Evolutionary conservation across 2,888 invertebrate species (phyloP), one percentile per base, ranked within the genome.

Genomic region (Drosophila formosana): DNA sequence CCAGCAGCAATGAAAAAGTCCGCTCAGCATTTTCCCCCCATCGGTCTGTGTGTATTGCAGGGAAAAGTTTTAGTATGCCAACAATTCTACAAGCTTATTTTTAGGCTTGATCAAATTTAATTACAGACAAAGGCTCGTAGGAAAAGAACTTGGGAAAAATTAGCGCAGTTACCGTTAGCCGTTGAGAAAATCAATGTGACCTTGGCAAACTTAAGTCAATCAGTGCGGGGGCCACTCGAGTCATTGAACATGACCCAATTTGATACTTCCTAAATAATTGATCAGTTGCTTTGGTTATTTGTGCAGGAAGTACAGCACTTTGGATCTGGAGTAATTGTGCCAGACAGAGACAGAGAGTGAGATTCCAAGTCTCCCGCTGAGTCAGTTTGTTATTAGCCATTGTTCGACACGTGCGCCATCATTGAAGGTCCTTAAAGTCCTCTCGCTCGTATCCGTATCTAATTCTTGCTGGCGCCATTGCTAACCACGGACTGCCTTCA

Each of bases 191-290:
- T 85, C 86, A 75, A 80, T 82, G 62, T 57, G 86, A 83, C 83
- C 88, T 88, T 83, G 86, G 63, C 60, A 58, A 85, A 77, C 77
- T 77, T 55, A 82, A 82, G 83, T 88, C 80, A 82, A 88, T 88
- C 82, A 82, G 71, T 53, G 34, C 18, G 11, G 28, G 28, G 34
- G 37, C 37, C 32, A 60, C 51, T 73, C 65, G 60, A 75, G 65
- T 71, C 76, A 68, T 77, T 88, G 83, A 75, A 83, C 82, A 86
- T 84, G 84, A 84, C 89, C 87, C 84, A 88, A 87, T 88, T 86
- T 64, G 72, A 75, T 83, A 73, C 78, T 67, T 72, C 50, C 71
- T 88, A 82, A 85, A 83, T 83, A 88, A 83, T 83, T 83, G 83
- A 83, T 88, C 78, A 80, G 88, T 66, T 71, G 56, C 81, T 76